Evolutionary conservation across 2,888 invertebrate genomes (phyloP), one percentile per base, ranked within the genome.

Genomic region (Callinectes sapidus): DNA sequence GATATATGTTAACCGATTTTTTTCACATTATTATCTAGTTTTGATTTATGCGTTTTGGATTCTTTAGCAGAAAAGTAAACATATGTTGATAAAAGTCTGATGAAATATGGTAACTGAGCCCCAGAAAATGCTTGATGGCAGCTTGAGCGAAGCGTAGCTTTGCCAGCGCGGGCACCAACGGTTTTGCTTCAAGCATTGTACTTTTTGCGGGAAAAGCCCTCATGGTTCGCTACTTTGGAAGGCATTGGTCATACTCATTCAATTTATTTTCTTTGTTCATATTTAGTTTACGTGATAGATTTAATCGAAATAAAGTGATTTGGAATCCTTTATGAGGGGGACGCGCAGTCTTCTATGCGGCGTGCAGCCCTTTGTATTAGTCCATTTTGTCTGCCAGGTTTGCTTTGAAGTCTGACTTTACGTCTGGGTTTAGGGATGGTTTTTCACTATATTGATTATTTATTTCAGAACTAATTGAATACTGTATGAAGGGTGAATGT

Each of bases 121-220:
- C 71, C 14, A 35, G 18, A 81, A 81, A 81, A 35, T 81, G 81
- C 81, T 81, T 35, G 81, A 81, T 81, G 81, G 81, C 81, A 81
- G 81, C 81, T 81, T 81, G 81, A 81, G 35, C 81, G 81, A 81
- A 81, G 81, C 81, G 35, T 35, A 81, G 81, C 13, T 77, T 23
- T 28, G 81, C 35, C 81, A 81, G 81, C 81, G 81, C 81, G 81
- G 71, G 35, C 81, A 71, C 55, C 85, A 90, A 90, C 85, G 85
- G 32, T 85, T 85, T 81, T 90, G 90, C 85, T 90, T 90, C 35
- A 42, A 90, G 90, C 90, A 23, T 88, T 88, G 87, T 87, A 54
- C 28, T 91, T 61, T 77, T 91, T 92, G 42, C 54, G 92, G 39
- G 89, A 93, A 93, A 89, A 54, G 91, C 93, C 85, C 96, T 99